Evolutionary conservation across 2,113 vertebrate species (phyloP), one percentile per base, ranked within the genome.

Genomic region (Hucho hucho): DNA sequence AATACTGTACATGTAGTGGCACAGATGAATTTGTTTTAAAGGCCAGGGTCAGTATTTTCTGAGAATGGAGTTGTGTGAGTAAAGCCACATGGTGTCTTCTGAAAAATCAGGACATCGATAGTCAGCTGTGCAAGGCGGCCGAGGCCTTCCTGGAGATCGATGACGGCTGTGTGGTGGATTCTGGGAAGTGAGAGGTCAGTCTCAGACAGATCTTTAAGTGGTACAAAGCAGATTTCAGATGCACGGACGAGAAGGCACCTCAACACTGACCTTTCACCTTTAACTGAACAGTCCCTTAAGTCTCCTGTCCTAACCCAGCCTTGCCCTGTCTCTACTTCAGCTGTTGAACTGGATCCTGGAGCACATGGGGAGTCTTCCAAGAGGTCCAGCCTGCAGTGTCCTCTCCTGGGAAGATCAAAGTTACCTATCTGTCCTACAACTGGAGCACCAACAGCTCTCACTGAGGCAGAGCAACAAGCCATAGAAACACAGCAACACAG

Each of bases 151-250:
- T 94, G 81, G 93, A 94, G 78, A 90, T 91, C 18, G 90, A 93
- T 1, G 89, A 93, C 2, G 87, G 76, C 75, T 93, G 92, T 12
- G 6, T 86, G 76, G 90, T 94, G 73, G 91, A 94, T 83, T 77
- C 85, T 64, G 84, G 73, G 67, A 92, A 91, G 81, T 77, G 73
- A 68, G 93, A 94, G 87, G 92, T 95, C 66, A 87, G 84, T 69
- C 91, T 95, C 25, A 94, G 91, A 85, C 91, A 92, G 81, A 92
- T 95, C 78, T 95, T 94, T 72, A 95, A 94, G 68, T 94, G 93
- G 93, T 94, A 94, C 90, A 93, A 91, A 78, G 81, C 78, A 11
- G 94, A 95, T 79, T 95, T 95, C 72, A 93, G 94, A 77, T 91
- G 89, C 75, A 93, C 92, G 0, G 92, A 95, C 78, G 92, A 93